phyloP scores from a whole-genome alignment of 2,888 invertebrate genomes.

The Drosophila atripex region DNA sequence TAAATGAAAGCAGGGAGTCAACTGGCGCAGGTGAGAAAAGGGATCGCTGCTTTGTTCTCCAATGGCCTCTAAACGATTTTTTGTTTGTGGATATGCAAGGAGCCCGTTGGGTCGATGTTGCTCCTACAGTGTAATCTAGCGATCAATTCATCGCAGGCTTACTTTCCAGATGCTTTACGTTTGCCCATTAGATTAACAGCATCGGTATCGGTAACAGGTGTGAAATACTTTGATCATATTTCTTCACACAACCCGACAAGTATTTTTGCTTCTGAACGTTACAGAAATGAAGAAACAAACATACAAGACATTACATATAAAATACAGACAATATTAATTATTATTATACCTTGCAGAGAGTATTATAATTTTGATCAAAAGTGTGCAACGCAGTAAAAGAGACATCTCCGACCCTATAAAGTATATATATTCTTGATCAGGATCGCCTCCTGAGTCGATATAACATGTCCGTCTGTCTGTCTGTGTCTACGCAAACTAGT shows the following conservation, averaged over 20 bases:
- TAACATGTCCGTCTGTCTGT: no score
- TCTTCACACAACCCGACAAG: background rate
- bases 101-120: slow-evolving; percentile 51
- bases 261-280: background rate
- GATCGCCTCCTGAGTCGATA: no score
- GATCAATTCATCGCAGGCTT: slow-evolving; percentile 47
- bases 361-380: no score
- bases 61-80: slow-evolving; percentile 49
- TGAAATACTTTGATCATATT: slow-evolving; percentile 73
- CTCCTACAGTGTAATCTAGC: slow-evolving; percentile 15
- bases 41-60: slow-evolving; percentile 54
- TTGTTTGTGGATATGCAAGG: slow-evolving; percentile 27
- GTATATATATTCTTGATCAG: no score
- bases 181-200: slow-evolving; percentile 51
- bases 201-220: slow-evolving; percentile 59
- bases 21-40: slow-evolving; percentile 60
- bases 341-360: no score
- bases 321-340: no score
- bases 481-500: no score
- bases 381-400: no score
- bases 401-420: no score
- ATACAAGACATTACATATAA: no score
- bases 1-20: slow-evolving; percentile 7
- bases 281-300: background rate
- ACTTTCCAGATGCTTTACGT: slow-evolving; percentile 25